Evolutionary conservation across 2,113 vertebrate species (phyloP).

Genomic region (Sceloporus tristichus): DNA sequence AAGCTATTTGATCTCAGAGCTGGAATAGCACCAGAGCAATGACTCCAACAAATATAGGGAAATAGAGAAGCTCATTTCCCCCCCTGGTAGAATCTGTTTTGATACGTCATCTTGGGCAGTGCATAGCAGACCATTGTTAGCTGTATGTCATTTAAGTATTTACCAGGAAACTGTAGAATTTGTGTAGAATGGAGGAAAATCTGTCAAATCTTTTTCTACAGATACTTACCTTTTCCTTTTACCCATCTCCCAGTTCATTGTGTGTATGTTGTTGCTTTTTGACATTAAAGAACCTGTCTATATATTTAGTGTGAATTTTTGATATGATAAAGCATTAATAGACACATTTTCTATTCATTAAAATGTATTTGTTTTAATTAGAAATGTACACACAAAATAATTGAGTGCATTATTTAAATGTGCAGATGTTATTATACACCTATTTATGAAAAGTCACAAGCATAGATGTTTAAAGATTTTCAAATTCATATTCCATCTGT

Average conservation of each 20-base stretch:
- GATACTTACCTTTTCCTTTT: too few species aligned
- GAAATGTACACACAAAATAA: background rate
- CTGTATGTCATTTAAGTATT: background rate
- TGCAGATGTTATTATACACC: background rate
- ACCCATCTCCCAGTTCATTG: too few species aligned
- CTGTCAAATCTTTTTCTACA: too few species aligned
- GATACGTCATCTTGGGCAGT: background rate
- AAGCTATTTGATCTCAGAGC: background rate
- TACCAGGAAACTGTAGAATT: background rate
- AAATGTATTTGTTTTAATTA: background rate
- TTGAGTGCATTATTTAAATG: background rate
- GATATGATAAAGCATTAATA: background rate
- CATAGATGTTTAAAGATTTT: background rate
- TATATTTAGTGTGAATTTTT: too few species aligned
- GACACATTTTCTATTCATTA: background rate
- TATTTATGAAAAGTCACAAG: too few species aligned
- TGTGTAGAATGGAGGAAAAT: background rate
- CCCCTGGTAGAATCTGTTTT: background rate
- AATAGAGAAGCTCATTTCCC: background rate
- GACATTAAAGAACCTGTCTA: too few species aligned
- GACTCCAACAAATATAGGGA: background rate
- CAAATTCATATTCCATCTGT: background rate
- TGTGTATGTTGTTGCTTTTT: too few species aligned
- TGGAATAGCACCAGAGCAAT: background rate
- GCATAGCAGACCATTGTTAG: background rate